phyloP scores from a whole-genome alignment of 1,140 invertebrate species.

The Eueides isabella region DNA sequence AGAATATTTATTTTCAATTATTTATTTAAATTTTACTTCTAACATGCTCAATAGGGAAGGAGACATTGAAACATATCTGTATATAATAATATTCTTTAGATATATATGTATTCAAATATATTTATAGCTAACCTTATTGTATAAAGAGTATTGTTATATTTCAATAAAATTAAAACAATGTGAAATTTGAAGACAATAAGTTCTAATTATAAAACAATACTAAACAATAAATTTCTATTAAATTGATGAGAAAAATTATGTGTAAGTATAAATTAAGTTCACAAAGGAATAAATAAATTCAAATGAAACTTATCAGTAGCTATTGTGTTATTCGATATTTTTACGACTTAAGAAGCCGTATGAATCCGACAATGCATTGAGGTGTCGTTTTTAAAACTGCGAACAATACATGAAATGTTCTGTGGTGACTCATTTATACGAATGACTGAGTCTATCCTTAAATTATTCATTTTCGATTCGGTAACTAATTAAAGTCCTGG shows the following conservation, averaged over 20 bases:
- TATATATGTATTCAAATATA: no score
- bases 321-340: constrained; percentile 77
- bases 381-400: constrained; percentile 68
- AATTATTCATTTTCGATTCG: background rate
- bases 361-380: constrained; percentile 63
- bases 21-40: background rate
- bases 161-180: background rate
- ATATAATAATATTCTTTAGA: no score
- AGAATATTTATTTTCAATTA: background rate
- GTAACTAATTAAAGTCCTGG: background rate
- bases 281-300: constrained; percentile 56
- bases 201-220: background rate
- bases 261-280: constrained; percentile 37
- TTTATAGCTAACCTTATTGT: no score
- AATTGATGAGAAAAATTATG: background rate
- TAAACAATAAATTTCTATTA: background rate
- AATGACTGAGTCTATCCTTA: constrained; percentile 37
- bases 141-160: background rate
- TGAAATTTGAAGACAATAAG: background rate
- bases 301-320: constrained; percentile 69
- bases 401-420: constrained; percentile 64
- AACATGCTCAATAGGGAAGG: background rate
- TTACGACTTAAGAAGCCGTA: constrained; percentile 80
- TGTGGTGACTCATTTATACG: constrained; percentile 50
- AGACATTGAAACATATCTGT: rapidly evolving